Conservation (phyloP, 1,140 invertebrate species). For the Lasioglossum albipes region DNA sequence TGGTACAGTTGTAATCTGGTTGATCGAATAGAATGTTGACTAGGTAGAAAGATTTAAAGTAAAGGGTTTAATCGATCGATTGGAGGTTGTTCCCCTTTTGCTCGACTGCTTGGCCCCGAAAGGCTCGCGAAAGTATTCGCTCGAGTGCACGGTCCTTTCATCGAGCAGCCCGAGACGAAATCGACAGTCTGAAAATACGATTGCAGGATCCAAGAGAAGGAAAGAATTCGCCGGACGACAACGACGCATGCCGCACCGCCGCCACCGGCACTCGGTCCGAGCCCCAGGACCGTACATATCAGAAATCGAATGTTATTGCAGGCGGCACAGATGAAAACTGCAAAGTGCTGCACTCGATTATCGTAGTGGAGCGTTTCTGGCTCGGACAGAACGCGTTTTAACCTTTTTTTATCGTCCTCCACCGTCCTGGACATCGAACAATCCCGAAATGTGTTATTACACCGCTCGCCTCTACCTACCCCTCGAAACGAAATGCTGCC, state of each 20-base stretch:
- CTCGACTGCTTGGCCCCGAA: conserved; percentile 1
- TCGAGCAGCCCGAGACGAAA: conserved; percentile 9
- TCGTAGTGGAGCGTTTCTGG: conserved; percentile 25
- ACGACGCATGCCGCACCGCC: background rate
- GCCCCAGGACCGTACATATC: conserved; percentile 31
- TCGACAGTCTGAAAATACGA: conserved; percentile 43
- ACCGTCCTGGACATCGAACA: background rate
- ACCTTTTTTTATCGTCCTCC: background rate
- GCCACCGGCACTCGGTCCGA: background rate
- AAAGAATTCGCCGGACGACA: conserved; percentile 27
- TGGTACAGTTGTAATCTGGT: no score
- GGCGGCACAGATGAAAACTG: conserved; percentile 41
- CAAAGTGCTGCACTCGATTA: conserved; percentile 46
- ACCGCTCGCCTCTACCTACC: background rate
- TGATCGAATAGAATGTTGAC: no score
- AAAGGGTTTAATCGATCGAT: background rate
- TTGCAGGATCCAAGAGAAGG: conserved; percentile 31
- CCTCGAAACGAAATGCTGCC: background rate
- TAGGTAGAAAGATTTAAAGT: no score
- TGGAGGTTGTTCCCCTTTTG: background rate
- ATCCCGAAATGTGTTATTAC: background rate
- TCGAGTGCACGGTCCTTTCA: conserved; percentile 23
- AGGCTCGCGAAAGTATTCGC: background rate
- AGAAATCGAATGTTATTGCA: conserved; percentile 53
- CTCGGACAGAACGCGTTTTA: background rate